Conservation (phyloP, 2,888 invertebrate genomes). For the Cataglyphis livida region DNA sequence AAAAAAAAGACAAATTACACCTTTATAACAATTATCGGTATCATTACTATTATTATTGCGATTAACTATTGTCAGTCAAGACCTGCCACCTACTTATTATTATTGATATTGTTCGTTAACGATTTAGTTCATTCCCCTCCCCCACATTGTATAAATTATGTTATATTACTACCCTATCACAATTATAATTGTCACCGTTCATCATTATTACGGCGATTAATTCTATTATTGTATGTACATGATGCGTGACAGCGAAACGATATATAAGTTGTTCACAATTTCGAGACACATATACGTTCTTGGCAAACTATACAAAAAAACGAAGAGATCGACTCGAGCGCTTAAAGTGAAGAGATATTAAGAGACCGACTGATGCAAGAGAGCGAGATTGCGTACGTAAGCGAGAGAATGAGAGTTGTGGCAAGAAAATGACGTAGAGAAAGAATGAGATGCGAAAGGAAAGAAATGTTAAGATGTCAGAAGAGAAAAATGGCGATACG, state of each 20-base stretch:
- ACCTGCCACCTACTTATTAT: slow-evolving; percentile 76
- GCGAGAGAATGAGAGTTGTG: slow-evolving; percentile 26
- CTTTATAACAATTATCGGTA: slow-evolving; percentile 83
- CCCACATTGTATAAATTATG: slow-evolving; percentile 54
- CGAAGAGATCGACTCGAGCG: slow-evolving; percentile 71
- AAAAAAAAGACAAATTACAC: slow-evolving; percentile 80
- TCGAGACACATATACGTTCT: slow-evolving; percentile 84
- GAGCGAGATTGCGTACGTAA: slow-evolving; percentile 34
- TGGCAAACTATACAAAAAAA: slow-evolving; percentile 75
- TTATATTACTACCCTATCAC: slow-evolving; percentile 72
- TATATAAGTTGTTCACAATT: slow-evolving; percentile 85
- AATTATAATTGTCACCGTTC: slow-evolving; percentile 79
- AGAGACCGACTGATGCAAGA: slow-evolving; percentile 47
- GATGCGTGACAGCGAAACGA: slow-evolving; percentile 83
- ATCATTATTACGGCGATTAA: slow-evolving; percentile 75
- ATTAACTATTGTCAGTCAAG: slow-evolving; percentile 82
- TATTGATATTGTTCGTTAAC: slow-evolving; percentile 73
- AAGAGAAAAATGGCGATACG: slow-evolving; percentile 33
- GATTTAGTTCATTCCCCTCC: slow-evolving; percentile 67
- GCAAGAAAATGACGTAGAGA: slow-evolving; percentile 12
- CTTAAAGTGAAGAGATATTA: slow-evolving; percentile 59
- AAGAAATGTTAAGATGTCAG: slow-evolving; percentile 14
- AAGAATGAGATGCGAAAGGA: slow-evolving; percentile 47
- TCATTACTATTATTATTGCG: slow-evolving; percentile 84
- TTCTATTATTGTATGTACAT: slow-evolving; percentile 80